Base-by-base conservation (phyloP, 2,888 invertebrate genomes). In the Norana najaformis region DNA sequence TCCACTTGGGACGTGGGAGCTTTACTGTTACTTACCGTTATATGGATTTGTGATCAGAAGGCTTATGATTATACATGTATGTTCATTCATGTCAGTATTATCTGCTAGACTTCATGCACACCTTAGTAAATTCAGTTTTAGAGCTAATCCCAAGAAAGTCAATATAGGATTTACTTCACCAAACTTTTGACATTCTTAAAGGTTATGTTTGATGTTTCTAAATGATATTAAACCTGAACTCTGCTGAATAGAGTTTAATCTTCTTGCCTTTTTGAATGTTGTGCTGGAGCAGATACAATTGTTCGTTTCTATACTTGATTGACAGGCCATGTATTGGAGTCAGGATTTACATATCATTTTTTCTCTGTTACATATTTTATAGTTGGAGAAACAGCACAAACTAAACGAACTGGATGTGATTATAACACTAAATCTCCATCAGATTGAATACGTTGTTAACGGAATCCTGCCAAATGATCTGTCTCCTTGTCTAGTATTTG, bases 371-470 rank as follows among this genome's bases (percentile, higher is more conserved):
- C 47, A 47, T 34, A 23, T 16, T 20, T 90, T 91, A 37, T 92
- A 95, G 94, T 93, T 95, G 90, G 94, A 95, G 93, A 95, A 95
- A 91, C 98, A 98, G 94, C 96, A 96, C 91, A 95, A 95, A 93
- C 95, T 98, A 93, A 98, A 98, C 93, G 96, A 97, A 90, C 96
- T 98, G 5, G 96, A 97, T 91, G 93, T 94, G 18, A 94, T 95
- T 35, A 94, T 94, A 41, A 94, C 94, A 0, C 91, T 95, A 89
- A 94, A 93, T 88, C 92, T 95, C 20, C 94, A 94, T 91, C 95
- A 95, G 93, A 94, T 95, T 82, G 94, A 94, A 92, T 93, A 94
- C 92, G 93, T 94, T 91, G 92, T 93, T 37, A 94, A 94, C 90
- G 93, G 93, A 2, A 90, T 91, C 39, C 92, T 95, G 89, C 94